Conservation (phyloP, 2,888 invertebrate genomes). For the Brenthis hecate region DNA sequence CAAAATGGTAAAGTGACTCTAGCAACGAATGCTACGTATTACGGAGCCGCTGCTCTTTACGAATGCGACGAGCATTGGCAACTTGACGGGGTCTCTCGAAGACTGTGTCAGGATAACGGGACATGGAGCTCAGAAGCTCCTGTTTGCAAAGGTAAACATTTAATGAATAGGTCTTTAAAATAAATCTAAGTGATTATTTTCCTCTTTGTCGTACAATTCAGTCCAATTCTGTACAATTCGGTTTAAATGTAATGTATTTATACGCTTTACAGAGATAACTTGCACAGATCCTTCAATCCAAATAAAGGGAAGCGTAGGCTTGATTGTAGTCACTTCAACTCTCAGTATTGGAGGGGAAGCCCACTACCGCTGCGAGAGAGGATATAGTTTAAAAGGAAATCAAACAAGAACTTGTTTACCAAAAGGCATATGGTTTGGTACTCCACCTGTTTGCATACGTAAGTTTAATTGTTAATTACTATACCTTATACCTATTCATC, state of each 20-base stretch:
- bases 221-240: too few relatives aligned
- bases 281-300: conserved; percentile 86
- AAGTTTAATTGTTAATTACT: conserved; percentile 57
- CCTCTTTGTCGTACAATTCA: not conserved
- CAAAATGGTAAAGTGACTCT: conserved; percentile 89
- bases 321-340: conserved; percentile 83
- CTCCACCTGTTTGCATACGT: conserved; percentile 91
- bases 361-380: conserved; percentile 91
- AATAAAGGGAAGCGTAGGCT: conserved; percentile 77
- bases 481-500: too few relatives aligned
- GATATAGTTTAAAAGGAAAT: conserved; percentile 90
- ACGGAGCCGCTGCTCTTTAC: conserved; percentile 92
- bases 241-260: not conserved
- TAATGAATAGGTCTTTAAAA: not conserved
- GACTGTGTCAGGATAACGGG: conserved; percentile 93
- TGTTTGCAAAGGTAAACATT: conserved; percentile 86
- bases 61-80: conserved; percentile 91
- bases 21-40: conserved; percentile 93
- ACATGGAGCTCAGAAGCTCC: conserved; percentile 95
- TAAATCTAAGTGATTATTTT: not conserved
- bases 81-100: conserved; percentile 90
- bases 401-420: conserved; percentile 88
- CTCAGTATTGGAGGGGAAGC: conserved; percentile 90
- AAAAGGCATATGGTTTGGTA: conserved; percentile 92
- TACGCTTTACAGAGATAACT: conserved; percentile 85